Percentiles rank a stretch among this genome's conserved stretches.
These are phyloP conservation scores for Anthonomus grandis DNA, from an alignment of 1,140 invertebrate species.

Conservation along the genomic window DNA sequence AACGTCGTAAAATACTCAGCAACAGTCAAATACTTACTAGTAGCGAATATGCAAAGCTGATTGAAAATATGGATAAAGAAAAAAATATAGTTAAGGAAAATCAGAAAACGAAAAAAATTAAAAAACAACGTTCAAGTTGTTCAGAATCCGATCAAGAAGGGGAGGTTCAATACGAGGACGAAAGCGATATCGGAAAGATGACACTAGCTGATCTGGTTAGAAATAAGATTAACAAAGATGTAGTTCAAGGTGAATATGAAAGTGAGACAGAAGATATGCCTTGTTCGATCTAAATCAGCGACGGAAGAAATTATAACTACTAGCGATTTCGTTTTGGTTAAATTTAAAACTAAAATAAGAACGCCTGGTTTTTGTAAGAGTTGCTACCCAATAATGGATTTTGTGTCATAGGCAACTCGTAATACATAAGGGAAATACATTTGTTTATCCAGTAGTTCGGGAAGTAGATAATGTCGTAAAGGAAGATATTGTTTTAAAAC, in stretches of 20 bases:
- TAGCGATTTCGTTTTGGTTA: too few relatives aligned
- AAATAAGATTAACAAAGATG: neutral
- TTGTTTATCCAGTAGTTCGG: neutral
- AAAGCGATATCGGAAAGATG: neutral
- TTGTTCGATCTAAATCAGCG: neutral
- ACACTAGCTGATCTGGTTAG: conserved; percentile 4
- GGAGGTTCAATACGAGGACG: too few relatives aligned
- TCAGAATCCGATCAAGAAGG: too few relatives aligned
- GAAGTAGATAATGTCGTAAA: neutral
- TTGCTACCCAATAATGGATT: conserved; percentile 1
- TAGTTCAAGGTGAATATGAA: too few relatives aligned
- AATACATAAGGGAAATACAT: neutral
- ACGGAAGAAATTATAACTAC: too few relatives aligned
- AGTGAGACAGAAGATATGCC: conserved; percentile 1
- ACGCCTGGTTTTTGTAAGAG: too few relatives aligned
- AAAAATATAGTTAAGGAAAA: neutral
- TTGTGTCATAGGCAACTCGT: neutral
- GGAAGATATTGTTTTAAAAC: neutral
- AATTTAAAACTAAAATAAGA: neutral
- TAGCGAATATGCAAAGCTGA: conserved; percentile 4
- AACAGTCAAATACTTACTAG: neutral
- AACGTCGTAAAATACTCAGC: conserved; percentile 8
- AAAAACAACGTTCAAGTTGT: neutral
- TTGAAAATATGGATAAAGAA: too few relatives aligned
- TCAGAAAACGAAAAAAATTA: neutral